phyloP scores from a whole-genome alignment of 2,888 invertebrate species.

The Eupithecia dodoneata region DNA sequence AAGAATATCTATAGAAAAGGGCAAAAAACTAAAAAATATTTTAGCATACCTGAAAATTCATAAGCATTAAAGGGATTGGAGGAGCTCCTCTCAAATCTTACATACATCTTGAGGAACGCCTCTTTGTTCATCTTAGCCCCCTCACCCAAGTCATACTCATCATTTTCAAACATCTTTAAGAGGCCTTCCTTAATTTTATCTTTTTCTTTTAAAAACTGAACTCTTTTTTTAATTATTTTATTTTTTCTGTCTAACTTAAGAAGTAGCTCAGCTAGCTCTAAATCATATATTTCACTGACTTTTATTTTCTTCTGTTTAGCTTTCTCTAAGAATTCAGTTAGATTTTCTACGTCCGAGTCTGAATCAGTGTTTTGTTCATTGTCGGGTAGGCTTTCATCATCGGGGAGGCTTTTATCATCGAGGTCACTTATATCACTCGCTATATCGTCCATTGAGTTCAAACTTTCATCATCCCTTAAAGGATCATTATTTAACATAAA shows the following conservation, averaged over 20 bases:
- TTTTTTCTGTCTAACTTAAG: background rate
- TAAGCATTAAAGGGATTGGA: background rate
- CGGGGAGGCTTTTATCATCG: background rate
- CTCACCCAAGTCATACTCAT: background rate
- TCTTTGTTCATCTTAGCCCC: background rate
- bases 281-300: background rate
- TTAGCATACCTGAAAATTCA: background rate
- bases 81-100: background rate
- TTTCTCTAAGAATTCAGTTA: background rate
- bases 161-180: background rate
- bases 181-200: background rate
- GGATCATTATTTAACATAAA: background rate
- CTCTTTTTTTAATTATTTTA: background rate
- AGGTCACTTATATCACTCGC: background rate
- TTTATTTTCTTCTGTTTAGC: background rate
- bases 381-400: background rate
- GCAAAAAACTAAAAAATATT: background rate
- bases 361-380: background rate
- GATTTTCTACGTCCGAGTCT: background rate
- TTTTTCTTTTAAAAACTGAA: background rate
- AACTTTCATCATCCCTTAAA: background rate
- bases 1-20: too few species aligned
- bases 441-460: background rate
- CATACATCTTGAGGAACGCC: background rate
- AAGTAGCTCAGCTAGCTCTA: background rate